Conservation (phyloP, 2,888 invertebrate species). For the Drepanosiphum platanoidis region DNA sequence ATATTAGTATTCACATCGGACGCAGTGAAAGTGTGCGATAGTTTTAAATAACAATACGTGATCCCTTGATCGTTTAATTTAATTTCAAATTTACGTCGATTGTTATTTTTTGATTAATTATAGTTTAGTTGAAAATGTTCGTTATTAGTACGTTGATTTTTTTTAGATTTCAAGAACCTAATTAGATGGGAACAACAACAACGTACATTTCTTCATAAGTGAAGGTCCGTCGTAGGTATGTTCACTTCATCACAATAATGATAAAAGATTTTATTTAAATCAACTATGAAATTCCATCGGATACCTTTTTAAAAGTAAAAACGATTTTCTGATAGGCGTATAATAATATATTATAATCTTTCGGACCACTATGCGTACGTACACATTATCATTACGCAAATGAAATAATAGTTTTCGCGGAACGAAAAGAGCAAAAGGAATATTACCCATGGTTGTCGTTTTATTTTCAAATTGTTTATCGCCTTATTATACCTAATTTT, state of each 20-base stretch:
- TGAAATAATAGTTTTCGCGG: not conserved
- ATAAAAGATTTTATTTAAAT: not conserved
- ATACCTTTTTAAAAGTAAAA: not conserved
- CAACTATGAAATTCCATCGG: not conserved
- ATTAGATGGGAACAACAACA: conserved; percentile 7
- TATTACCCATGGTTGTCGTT: too few species aligned
- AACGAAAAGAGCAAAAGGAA: too few species aligned
- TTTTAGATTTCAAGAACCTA: not conserved
- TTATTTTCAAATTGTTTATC: too few species aligned
- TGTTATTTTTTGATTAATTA: conserved; percentile 8
- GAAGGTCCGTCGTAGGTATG: not conserved
- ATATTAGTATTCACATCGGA: not conserved
- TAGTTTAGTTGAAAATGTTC: not conserved
- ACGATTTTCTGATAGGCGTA: too few species aligned
- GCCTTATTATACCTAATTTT: too few species aligned
- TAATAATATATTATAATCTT: too few species aligned
- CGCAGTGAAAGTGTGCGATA: conserved; percentile 56
- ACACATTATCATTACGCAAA: not conserved
- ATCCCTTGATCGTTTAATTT: conserved; percentile 28
- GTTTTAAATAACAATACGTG: conserved; percentile 30
- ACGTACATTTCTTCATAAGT: not conserved
- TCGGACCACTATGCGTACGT: not conserved
- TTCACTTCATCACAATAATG: not conserved
- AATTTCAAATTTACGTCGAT: conserved; percentile 9
- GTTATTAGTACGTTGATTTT: not conserved